These are phyloP conservation scores for Drosophila helvetica DNA, from an alignment of 2,888 invertebrate genomes.

Conservation along the genomic window DNA sequence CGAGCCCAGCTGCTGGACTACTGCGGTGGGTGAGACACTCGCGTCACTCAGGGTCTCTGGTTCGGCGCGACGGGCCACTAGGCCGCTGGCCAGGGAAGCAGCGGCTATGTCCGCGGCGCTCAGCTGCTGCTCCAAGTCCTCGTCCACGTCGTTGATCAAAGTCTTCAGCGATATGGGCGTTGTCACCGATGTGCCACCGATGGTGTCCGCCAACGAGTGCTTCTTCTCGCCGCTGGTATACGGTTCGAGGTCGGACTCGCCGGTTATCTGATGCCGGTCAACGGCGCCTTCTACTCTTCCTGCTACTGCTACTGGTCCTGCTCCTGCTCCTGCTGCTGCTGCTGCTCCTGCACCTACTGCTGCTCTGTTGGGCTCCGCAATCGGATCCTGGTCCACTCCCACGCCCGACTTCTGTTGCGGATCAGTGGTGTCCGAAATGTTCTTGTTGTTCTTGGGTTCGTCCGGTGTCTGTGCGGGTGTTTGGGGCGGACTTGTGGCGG, in stretches of 20 bases:
- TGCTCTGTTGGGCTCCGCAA: conserved; percentile 14
- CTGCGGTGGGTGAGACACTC: conserved; percentile 80
- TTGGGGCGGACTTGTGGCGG: conserved; percentile 85
- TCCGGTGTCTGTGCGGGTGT: conserved; percentile 81
- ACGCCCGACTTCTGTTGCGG: conserved; percentile 11
- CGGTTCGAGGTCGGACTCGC: conserved; percentile 28
- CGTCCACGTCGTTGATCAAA: conserved; percentile 81
- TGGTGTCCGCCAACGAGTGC: conserved; percentile 80
- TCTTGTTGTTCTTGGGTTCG: conserved; percentile 63
- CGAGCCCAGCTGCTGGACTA: conserved; percentile 63
- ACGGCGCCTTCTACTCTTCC: conserved; percentile 21
- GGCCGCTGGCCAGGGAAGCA: conserved; percentile 78
- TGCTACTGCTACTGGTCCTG: background rate
- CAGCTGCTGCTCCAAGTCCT: conserved; percentile 68
- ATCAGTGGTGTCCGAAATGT: background rate
- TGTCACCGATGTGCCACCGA: conserved; percentile 78
- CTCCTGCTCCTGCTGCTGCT: conserved; percentile 19
- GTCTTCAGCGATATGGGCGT: conserved; percentile 81
- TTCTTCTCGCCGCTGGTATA: conserved; percentile 62
- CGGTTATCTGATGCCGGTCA: background rate
- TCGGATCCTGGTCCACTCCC: conserved; percentile 3
- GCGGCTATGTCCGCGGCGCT: conserved; percentile 80
- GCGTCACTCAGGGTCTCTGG: conserved; percentile 81
- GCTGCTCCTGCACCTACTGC: conserved; percentile 19
- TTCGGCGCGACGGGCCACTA: conserved; percentile 78